These are phyloP conservation scores for Stercorarius parasiticus DNA, from an alignment of 2,113 vertebrate species.

Conservation along the genomic window DNA sequence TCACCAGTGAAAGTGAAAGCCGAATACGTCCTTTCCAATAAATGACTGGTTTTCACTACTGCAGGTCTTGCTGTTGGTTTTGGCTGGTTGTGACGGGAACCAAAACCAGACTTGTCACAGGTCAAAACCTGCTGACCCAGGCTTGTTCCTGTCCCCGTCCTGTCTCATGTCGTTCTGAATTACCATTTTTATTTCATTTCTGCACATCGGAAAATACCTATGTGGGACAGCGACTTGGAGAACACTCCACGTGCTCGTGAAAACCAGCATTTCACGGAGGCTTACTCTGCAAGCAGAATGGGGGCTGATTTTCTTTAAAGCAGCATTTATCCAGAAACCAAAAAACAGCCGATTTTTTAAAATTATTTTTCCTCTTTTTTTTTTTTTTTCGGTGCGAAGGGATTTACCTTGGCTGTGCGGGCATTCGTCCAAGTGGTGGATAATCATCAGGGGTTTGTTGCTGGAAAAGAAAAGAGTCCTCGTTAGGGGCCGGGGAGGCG, in stretches of 20 bases:
- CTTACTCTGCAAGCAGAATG: neutral
- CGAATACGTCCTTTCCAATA: neutral
- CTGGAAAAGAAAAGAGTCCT: constrained; percentile 66
- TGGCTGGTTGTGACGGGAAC: neutral
- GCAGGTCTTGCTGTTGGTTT: neutral
- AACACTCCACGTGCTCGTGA: rapidly evolving
- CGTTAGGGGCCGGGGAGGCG: rapidly evolving
- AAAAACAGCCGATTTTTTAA: neutral
- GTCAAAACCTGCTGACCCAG: neutral
- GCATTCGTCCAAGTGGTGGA: constrained; percentile 93
- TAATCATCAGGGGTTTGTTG: constrained; percentile 92
- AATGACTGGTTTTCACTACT: neutral
- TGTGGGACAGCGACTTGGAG: rapidly evolving
- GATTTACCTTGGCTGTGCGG: constrained; percentile 87
- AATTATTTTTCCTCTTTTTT: neutral
- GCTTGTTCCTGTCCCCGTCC: neutral
- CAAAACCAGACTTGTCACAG: neutral
- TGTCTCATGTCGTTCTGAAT: rapidly evolving
- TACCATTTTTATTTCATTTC: neutral
- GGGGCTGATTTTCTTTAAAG: neutral
- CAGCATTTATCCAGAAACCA: neutral
- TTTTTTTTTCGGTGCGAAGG: neutral
- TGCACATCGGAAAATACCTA: neutral
- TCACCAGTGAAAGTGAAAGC: neutral
- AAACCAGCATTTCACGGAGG: neutral